A percentile compares a stretch with the other conserved stretches of the same genome.
These are phyloP conservation scores for Agapetus fuscipes DNA, from an alignment of 2,888 invertebrate species.

Conservation along the genomic window DNA sequence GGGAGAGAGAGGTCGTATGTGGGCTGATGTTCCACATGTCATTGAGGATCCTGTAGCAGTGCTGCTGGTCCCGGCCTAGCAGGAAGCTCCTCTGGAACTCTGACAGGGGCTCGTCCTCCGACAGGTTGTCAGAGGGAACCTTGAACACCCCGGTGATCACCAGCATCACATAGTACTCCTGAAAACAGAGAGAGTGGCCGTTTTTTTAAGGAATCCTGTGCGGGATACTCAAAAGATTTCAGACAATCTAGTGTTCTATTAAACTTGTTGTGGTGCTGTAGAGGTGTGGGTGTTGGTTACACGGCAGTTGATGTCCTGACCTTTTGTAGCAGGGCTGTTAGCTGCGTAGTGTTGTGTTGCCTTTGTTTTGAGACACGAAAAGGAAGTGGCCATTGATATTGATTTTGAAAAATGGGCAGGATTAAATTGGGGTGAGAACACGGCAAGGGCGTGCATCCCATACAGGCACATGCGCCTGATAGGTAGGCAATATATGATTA, in stretches of 20 bases:
- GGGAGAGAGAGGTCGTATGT: background rate
- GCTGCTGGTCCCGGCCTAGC: slow-evolving; percentile 33
- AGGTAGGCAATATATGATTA: no score
- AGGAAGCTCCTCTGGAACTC: slow-evolving; percentile 51
- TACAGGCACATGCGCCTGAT: no score
- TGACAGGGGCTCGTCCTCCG: slow-evolving; percentile 40
- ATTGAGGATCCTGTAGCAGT: slow-evolving; percentile 54
- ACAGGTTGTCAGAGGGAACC: slow-evolving; percentile 42
- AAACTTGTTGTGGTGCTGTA: no score
- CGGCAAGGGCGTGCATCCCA: no score
- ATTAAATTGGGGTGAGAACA: no score
- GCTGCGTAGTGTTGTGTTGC: no score
- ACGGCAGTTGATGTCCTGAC: no score
- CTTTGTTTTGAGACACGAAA: no score
- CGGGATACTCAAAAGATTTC: background rate
- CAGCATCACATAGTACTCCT: slow-evolving; percentile 42
- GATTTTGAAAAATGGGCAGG: no score
- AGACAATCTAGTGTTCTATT: background rate
- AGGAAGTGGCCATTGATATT: no score
- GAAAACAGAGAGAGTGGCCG: slow-evolving; percentile 15
- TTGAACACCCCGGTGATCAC: slow-evolving; percentile 56
- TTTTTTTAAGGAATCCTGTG: background rate
- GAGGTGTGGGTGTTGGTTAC: no score
- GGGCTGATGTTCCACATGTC: slow-evolving; percentile 48
- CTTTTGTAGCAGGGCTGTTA: no score